These are phyloP conservation scores for Aplysina aerophoba DNA, from an alignment of 37 sponge, comb jelly and placozoan species.

Conservation along the genomic window DNA sequence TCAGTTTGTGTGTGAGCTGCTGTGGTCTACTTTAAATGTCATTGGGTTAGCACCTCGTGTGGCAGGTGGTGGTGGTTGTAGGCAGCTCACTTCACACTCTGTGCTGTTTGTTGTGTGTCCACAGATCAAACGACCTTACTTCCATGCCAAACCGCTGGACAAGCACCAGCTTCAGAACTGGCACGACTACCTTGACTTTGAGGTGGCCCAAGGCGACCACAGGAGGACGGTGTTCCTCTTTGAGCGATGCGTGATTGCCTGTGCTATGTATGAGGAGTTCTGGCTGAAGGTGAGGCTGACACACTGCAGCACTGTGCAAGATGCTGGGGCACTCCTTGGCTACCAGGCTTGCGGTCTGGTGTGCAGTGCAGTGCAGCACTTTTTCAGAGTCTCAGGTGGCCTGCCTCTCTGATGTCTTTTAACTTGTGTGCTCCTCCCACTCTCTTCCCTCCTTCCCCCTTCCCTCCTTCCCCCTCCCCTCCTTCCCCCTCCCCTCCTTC, in stretches of 20 bases:
- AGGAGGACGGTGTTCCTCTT: conserved; percentile 67
- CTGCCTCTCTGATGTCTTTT: too few relatives aligned
- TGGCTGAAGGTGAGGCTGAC: conserved; percentile 84
- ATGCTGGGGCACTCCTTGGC: neutral
- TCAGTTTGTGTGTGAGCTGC: neutral
- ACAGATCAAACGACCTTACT: conserved; percentile 91
- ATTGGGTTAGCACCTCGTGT: neutral
- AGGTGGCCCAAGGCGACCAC: conserved; percentile 63
- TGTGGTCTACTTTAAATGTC: neutral
- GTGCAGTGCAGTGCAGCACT: too few relatives aligned
- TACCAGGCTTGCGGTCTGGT: too few relatives aligned
- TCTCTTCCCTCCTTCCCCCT: too few relatives aligned
- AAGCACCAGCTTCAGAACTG: conserved; percentile 85
- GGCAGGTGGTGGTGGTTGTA: neutral
- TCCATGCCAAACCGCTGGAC: conserved; percentile 88
- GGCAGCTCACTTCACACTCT: neutral
- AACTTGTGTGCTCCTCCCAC: too few relatives aligned
- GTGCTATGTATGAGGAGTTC: conserved; percentile 91
- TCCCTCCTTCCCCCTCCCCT: too few relatives aligned
- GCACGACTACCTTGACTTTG: conserved; percentile 88
- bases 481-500: too few relatives aligned
- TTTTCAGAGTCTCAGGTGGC: too few relatives aligned
- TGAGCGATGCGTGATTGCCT: conserved; percentile 90
- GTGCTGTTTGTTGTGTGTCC: neutral
- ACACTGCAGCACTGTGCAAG: neutral